Base-by-base conservation (phyloP, 2,888 invertebrate genomes). In the Dioctria rufipes region DNA sequence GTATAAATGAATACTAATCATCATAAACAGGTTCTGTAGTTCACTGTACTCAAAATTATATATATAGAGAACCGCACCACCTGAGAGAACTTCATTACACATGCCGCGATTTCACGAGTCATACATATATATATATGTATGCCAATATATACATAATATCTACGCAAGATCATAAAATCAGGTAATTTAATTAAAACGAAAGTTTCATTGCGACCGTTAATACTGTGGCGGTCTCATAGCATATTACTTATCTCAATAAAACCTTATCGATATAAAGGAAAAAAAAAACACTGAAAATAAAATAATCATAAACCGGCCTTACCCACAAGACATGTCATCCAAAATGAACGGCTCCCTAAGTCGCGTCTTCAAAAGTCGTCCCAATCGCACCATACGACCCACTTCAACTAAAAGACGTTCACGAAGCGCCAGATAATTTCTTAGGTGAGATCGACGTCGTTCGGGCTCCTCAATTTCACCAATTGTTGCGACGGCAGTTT, bases 401-500 rank as follows among this genome's bases (percentile, higher is more conserved):
- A 94, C 93, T 88, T 94, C 94, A 67, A 93, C 90, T 84, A 94
- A 88, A 46, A 94, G 89, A 82, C 91, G 91, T 87, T 94, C 94
- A 77, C 94, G 89, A 80, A 90, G 90, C 39, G 90, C 87, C 83
- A 93, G 89, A 85, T 93, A 92, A 79, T 91, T 90, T 83, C 91
- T 90, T 81, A 92, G 88, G 75, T 88, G 87, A 73, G 87, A 86
- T 80, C 89, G 87, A 84, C 90, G 90, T 82, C 89, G 89, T 80
- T 88, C 86, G 82, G 88, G 85, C 83, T 89, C 89, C 86, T 90
- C 89, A 78, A 84, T 83, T 78, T 89, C 85, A 13, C 89, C 88
- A 81, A 90, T 88, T 5, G 88, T 87, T 9, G 90, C 90, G 43
- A 92, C 92, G n/a, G 91, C 90, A 83, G 91, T 90, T 81, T 92